phyloP scores from a whole-genome alignment of 2,113 vertebrate genomes.

The Probosciger aterrimus region DNA sequence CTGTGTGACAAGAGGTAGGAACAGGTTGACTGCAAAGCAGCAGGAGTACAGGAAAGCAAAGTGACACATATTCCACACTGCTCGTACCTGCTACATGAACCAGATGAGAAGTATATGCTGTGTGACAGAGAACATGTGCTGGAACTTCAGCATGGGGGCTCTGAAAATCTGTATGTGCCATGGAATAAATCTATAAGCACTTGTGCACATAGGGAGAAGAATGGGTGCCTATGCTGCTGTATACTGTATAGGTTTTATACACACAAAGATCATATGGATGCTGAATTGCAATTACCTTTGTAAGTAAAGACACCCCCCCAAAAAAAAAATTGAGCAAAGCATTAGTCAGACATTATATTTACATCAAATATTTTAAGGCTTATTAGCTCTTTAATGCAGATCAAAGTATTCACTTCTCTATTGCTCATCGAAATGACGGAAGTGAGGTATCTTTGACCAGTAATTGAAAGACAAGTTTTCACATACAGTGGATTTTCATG shows the following conservation, averaged over 20 bases:
- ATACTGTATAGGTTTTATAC: not conserved
- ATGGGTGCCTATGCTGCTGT: not conserved
- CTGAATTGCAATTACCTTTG: not conserved
- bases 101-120: accelerated
- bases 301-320: too few species aligned
- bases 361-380: not conserved
- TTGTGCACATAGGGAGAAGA: too few species aligned
- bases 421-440: not conserved
- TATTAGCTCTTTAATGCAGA: not conserved
- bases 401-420: not conserved
- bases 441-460: not conserved
- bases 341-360: not conserved
- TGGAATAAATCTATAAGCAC: not conserved
- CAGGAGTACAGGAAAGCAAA: not conserved
- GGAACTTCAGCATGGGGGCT: not conserved
- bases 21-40: not conserved
- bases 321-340: not conserved
- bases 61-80: not conserved
- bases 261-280: not conserved
- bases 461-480: not conserved
- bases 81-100: not conserved
- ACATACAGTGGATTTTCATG: not conserved
- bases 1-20: not conserved
- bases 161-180: not conserved
- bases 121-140: not conserved